A percentile compares a stretch with the other conserved stretches of the same genome.
Evolutionary conservation across 1,140 invertebrate species (phyloP).

Genomic region (Ditylenchus dipsaci): DNA sequence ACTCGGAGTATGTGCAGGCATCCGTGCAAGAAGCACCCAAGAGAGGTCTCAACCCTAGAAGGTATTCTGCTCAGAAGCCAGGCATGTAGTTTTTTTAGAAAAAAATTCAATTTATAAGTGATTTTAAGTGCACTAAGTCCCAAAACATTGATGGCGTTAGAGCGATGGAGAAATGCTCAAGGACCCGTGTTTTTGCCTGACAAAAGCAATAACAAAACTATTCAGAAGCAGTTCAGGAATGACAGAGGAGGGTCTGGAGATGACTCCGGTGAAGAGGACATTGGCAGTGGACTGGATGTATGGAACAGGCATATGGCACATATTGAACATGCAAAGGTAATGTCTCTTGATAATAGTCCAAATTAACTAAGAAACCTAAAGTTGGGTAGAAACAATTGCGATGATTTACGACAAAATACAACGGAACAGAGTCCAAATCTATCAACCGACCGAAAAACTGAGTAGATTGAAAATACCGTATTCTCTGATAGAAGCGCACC

Average conservation of each 20-base stretch:
- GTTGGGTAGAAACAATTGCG: too few relatives aligned
- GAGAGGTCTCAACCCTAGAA: background rate
- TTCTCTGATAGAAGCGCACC: too few relatives aligned
- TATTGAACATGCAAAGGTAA: background rate
- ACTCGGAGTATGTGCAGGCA: background rate
- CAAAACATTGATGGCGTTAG: background rate
- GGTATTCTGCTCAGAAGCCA: background rate
- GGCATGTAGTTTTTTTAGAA: too few relatives aligned
- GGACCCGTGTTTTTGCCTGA: background rate
- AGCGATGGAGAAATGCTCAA: background rate
- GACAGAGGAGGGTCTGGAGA: background rate
- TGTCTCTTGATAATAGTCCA: too few relatives aligned
- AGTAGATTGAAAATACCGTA: too few relatives aligned
- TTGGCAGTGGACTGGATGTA: background rate
- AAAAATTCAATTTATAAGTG: too few relatives aligned
- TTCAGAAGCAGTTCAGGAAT: background rate
- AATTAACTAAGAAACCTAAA: too few relatives aligned
- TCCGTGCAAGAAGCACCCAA: background rate
- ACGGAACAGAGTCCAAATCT: too few relatives aligned
- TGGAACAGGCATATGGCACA: background rate
- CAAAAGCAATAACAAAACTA: background rate
- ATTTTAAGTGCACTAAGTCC: background rate
- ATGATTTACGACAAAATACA: too few relatives aligned
- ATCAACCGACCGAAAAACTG: too few relatives aligned
- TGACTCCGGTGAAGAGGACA: background rate